Base-by-base conservation (phyloP, 2,113 vertebrate genomes). In the Poeciliopsis prolifica region DNA sequence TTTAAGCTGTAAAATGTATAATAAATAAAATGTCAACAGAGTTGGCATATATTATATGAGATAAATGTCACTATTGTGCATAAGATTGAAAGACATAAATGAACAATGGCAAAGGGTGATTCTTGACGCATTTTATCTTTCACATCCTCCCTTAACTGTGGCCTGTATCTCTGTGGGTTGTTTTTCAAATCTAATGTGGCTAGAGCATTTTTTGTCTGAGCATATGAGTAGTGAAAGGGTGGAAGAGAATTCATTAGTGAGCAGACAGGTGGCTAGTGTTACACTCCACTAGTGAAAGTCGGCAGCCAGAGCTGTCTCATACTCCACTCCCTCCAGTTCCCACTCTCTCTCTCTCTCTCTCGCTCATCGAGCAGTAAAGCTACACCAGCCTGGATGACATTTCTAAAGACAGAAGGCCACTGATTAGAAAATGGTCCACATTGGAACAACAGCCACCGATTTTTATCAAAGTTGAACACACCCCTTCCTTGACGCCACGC, bases 341-440 rank as follows among this genome's bases (percentile, higher is more conserved):
- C 29, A 60, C 63, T 54, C 74, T 5, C 28, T 64, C 82, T 5
- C 28, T 64, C 82, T 77, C 60, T 63, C 63, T 48, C 75, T 10
- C 30, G 54, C 82, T 80, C 60, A 66, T 15, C 62, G 10, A 72
- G 76, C 67, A 68, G 90, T 88, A 90, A 91, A 89, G 84, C 84
- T 89, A 91, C 84, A 90, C 89, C 87, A 5, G 77, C 40, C 77
- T 62, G 86, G 86, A 90, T 92, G 90, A 91, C 90, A 92, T 93
- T 92, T 93, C 90, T 85, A 89, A 83, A 88, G 87, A 89, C 88
- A 88, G 89, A 86, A 85, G 86, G 87, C 93, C 86, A 85, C 89
- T 92, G 93, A 94, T 94, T 95, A 94, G 92, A 94, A 91, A 94
- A 93, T 91, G 93, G 89, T 87, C 92, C 89, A 87, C 86, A 86